Percentiles rank a stretch among this genome's conserved stretches.
These are phyloP conservation scores for Luperina testacea DNA, from an alignment of 2,888 invertebrate species.

Conservation along the genomic window DNA sequence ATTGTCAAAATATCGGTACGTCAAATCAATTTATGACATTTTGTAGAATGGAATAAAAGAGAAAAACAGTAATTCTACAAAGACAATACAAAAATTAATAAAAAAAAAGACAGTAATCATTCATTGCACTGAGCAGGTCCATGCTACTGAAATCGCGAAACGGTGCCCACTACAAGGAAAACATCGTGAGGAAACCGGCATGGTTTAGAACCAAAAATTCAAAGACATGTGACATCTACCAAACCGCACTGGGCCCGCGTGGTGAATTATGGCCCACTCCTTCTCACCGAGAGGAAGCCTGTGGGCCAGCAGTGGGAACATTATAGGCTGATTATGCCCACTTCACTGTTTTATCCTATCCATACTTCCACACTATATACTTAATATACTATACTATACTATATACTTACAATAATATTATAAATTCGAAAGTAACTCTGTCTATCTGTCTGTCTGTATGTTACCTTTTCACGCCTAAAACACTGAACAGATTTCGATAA, in stretches of 20 bases:
- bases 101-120: neutral
- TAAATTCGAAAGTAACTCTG: too few relatives aligned
- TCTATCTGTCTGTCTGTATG: too few relatives aligned
- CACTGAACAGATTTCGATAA: too few relatives aligned
- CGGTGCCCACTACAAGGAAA: neutral
- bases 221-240: neutral
- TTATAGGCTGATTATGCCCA: too few relatives aligned
- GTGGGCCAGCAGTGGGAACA: too few relatives aligned
- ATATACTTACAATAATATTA: too few relatives aligned
- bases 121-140: neutral
- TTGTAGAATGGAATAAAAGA: neutral
- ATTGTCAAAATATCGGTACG: neutral
- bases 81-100: neutral
- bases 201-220: neutral
- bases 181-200: neutral
- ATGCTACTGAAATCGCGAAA: neutral
- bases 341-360: neutral
- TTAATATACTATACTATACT: too few relatives aligned
- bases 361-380: too few relatives aligned
- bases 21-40: neutral
- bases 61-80: neutral
- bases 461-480: too few relatives aligned
- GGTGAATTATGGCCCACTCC: too few relatives aligned
- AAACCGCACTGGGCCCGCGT: neutral
- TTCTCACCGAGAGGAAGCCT: too few relatives aligned